Evolutionary conservation across 2,888 invertebrate species (phyloP).

Genomic region (Chymomyza fuscimana): DNA sequence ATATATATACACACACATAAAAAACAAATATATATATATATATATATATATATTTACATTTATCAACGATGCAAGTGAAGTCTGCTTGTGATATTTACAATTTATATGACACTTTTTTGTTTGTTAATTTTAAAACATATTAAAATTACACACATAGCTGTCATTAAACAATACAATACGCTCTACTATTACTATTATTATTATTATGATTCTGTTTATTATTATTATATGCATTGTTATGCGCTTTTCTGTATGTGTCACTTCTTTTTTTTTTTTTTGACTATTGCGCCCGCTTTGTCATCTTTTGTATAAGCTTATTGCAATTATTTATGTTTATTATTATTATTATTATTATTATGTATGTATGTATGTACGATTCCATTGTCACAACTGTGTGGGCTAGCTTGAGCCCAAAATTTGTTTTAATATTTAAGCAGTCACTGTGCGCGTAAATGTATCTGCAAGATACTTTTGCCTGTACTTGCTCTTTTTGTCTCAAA

Average conservation of each 20-base stretch:
- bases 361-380: too few species aligned
- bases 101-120: slow-evolving; percentile 59
- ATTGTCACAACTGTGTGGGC: too few species aligned
- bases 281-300: too few species aligned
- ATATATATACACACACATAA: slow-evolving; percentile 4
- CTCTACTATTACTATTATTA: slow-evolving; percentile 1
- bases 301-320: background rate
- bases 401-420: too few species aligned
- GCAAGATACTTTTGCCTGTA: too few species aligned
- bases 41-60: slow-evolving; percentile 47
- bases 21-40: slow-evolving; percentile 22
- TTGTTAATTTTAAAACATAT: slow-evolving; percentile 35
- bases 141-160: slow-evolving; percentile 7
- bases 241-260: too few species aligned
- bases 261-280: too few species aligned
- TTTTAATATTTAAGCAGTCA: background rate
- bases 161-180: slow-evolving; percentile 1
- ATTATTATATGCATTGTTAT: background rate
- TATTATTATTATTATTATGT: background rate
- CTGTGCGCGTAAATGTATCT: too few species aligned
- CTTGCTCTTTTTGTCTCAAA: too few species aligned
- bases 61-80: slow-evolving; percentile 72
- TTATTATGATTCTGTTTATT: background rate
- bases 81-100: slow-evolving; percentile 73
- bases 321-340: background rate